Percentiles rank a stretch among this genome's conserved stretches.
Conservation (phyloP, 1,140 invertebrate genomes). For the Papilio glaucus region DNA sequence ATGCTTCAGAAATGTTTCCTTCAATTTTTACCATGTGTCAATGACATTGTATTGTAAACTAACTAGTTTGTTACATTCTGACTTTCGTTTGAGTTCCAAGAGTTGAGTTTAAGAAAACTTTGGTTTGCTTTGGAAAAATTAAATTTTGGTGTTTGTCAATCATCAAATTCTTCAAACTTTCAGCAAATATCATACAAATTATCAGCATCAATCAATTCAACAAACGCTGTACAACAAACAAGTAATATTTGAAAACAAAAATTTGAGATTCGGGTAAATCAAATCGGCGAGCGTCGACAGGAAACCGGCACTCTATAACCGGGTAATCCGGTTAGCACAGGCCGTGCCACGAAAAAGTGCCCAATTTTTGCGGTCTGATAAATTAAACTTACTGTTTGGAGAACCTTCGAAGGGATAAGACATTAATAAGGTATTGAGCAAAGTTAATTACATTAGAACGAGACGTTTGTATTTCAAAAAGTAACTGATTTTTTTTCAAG, state of each 20-base stretch:
- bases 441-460: background rate
- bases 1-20: too few species aligned
- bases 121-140: too few species aligned
- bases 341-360: conserved; percentile 21
- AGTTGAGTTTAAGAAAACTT: too few species aligned
- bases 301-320: conserved; percentile 29
- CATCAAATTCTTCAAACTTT: too few species aligned
- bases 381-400: conserved; percentile 24
- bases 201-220: background rate
- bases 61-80: too few species aligned
- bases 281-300: conserved; percentile 27
- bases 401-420: background rate
- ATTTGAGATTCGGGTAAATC: conserved; percentile 31
- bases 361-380: conserved; percentile 12
- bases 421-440: background rate
- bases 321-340: conserved; percentile 27
- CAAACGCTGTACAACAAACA: background rate
- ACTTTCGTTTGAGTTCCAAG: background rate
- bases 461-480: background rate
- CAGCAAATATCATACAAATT: too few species aligned
- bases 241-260: conserved; percentile 8
- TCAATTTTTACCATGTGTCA: too few species aligned
- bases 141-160: too few species aligned
- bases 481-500: too few species aligned
- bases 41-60: too few species aligned